These are phyloP conservation scores for Tetramorium bicarinatum DNA, from an alignment of 2,888 invertebrate genomes.

Conservation along the genomic window DNA sequence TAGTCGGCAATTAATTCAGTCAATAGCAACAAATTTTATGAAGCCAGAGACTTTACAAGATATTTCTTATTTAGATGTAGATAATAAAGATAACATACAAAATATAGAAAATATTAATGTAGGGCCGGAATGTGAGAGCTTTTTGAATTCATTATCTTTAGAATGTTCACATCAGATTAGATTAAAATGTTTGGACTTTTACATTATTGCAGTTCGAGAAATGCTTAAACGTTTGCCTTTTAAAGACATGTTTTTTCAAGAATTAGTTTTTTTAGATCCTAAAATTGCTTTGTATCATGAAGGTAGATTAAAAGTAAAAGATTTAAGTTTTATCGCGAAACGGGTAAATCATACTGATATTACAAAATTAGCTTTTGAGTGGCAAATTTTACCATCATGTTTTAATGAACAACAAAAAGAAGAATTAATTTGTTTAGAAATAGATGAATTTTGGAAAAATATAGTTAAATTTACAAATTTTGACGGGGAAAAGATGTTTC, in stretches of 20 bases:
- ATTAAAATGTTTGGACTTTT: conserved; percentile 5
- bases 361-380: not conserved
- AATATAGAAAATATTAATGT: not conserved
- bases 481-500: not conserved
- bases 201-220: too few relatives aligned
- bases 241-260: not conserved
- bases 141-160: not conserved
- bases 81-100: not conserved
- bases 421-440: not conserved
- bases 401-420: conserved; percentile 11
- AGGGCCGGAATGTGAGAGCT: not conserved
- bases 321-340: not conserved
- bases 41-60: not conserved
- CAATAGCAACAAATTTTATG: not conserved
- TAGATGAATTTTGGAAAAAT: conserved; percentile 6
- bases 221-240: too few relatives aligned
- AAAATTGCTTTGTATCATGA: conserved; percentile 3
- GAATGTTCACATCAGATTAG: not conserved
- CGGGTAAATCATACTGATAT: not conserved
- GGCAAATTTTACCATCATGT: not conserved
- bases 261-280: conserved; percentile 5
- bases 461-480: not conserved
- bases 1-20: not conserved
- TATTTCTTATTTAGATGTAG: not conserved
- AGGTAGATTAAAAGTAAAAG: conserved; percentile 3